These are phyloP conservation scores for Tridacna crocea DNA, from an alignment of 2,888 invertebrate genomes.

Conservation along the genomic window DNA sequence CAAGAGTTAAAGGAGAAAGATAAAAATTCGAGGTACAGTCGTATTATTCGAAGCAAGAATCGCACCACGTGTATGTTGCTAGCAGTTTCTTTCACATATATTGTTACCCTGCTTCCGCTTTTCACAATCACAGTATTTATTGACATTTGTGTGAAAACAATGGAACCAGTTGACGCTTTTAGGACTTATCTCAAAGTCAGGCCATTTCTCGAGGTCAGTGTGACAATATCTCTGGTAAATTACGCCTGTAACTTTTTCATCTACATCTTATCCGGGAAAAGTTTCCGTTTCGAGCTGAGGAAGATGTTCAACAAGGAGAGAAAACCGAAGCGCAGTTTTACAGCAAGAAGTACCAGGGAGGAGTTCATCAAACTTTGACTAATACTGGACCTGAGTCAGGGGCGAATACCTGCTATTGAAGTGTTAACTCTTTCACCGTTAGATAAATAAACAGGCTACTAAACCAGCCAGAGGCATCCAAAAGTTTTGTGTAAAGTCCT, in stretches of 20 bases:
- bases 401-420: slow-evolving; percentile 1
- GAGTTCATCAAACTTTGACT: slow-evolving; percentile 37
- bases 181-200: slow-evolving; percentile 44
- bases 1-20: slow-evolving; percentile 49
- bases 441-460: background rate
- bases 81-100: slow-evolving; percentile 75
- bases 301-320: slow-evolving; percentile 57
- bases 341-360: slow-evolving; percentile 49
- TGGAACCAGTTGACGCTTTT: slow-evolving; percentile 34
- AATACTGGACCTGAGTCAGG: slow-evolving; percentile 12
- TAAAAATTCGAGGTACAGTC: slow-evolving; percentile 30
- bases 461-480: too few relatives aligned
- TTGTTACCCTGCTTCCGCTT: slow-evolving; percentile 74
- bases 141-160: slow-evolving; percentile 62
- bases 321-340: slow-evolving; percentile 36
- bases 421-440: background rate
- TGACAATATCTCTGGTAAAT: slow-evolving; percentile 73
- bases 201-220: slow-evolving; percentile 66
- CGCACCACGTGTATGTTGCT: slow-evolving; percentile 73
- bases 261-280: slow-evolving; percentile 76
- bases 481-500: background rate
- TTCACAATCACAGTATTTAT: slow-evolving; percentile 71
- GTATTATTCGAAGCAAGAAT: slow-evolving; percentile 37
- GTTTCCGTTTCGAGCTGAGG: slow-evolving; percentile 72
- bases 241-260: slow-evolving; percentile 79